These are phyloP conservation scores for Liolophura sinensis DNA, from an alignment of 1,140 invertebrate genomes.

Conservation along the genomic window DNA sequence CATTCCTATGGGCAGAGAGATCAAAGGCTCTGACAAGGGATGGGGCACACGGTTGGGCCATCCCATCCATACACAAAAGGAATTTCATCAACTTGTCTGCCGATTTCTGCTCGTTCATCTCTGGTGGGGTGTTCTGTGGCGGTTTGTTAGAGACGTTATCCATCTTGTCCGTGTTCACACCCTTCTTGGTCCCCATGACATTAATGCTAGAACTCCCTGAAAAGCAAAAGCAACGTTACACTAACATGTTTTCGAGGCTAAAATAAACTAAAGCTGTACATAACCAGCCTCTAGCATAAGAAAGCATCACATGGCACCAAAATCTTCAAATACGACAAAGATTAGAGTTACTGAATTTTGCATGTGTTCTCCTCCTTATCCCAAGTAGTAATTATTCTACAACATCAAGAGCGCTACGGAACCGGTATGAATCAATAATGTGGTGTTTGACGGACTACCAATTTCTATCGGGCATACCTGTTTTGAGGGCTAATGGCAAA, in stretches of 20 bases:
- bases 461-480: slow-evolving; percentile 15
- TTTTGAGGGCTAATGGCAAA: slow-evolving; percentile 21
- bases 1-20: slow-evolving; percentile 25
- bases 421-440: too few species aligned
- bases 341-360: too few species aligned
- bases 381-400: too few species aligned
- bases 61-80: slow-evolving; percentile 25
- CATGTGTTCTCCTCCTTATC: too few species aligned
- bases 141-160: slow-evolving; percentile 8
- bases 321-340: too few species aligned
- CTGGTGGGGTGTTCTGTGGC: not conserved
- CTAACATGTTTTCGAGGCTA: too few species aligned
- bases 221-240: not conserved
- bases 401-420: too few species aligned
- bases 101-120: not conserved
- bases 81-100: slow-evolving; percentile 12
- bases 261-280: too few species aligned
- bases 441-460: too few species aligned
- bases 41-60: slow-evolving; percentile 22
- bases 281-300: too few species aligned
- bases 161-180: slow-evolving; percentile 2
- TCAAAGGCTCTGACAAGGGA: slow-evolving; percentile 26
- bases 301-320: too few species aligned
- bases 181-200: slow-evolving; percentile 1
- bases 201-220: slow-evolving; percentile 6